Percentiles rank a stretch among this genome's conserved stretches.
Evolutionary conservation across 53 echinoderm and acorn worm genomes (phyloP).

Genomic region (Holothuria leucospilota): DNA sequence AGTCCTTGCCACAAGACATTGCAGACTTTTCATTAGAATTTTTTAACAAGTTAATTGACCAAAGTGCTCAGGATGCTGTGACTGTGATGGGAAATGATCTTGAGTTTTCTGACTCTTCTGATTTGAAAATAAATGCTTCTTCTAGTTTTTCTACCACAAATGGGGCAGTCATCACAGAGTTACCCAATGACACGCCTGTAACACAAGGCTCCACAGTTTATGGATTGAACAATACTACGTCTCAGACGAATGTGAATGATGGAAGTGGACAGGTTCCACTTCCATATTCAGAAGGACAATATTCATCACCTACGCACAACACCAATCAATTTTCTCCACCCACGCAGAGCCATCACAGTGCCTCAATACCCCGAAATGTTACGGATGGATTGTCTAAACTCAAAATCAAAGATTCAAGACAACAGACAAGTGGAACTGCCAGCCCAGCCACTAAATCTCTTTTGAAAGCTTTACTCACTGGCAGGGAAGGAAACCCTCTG

Average conservation of each 20-base stretch:
- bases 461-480: constrained; percentile 83
- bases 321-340: constrained; percentile 34
- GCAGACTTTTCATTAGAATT: constrained; percentile 93
- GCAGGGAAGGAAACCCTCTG: constrained; percentile 60
- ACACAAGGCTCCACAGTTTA: constrained; percentile 7
- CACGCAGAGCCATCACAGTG: neutral
- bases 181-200: constrained; percentile 14
- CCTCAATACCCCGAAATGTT: constrained; percentile 62
- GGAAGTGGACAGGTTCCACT: neutral
- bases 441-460: constrained; percentile 60
- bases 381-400: constrained; percentile 94
- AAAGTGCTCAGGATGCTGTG: constrained; percentile 67
- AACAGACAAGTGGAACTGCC: neutral
- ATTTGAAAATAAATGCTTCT: constrained; percentile 33
- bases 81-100: constrained; percentile 56
- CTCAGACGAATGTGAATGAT: neutral
- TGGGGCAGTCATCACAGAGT: constrained; percentile 18
- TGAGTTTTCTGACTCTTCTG: constrained; percentile 39
- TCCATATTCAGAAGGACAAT: constrained; percentile 48
- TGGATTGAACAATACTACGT: neutral
- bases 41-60: constrained; percentile 73
- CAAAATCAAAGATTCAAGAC: constrained; percentile 77
- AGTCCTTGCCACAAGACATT: constrained; percentile 81
- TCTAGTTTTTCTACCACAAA: neutral
- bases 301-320: constrained; percentile 46